Conservation (phyloP, 1,140 invertebrate genomes). For the Leptestheria dahalacensis region DNA sequence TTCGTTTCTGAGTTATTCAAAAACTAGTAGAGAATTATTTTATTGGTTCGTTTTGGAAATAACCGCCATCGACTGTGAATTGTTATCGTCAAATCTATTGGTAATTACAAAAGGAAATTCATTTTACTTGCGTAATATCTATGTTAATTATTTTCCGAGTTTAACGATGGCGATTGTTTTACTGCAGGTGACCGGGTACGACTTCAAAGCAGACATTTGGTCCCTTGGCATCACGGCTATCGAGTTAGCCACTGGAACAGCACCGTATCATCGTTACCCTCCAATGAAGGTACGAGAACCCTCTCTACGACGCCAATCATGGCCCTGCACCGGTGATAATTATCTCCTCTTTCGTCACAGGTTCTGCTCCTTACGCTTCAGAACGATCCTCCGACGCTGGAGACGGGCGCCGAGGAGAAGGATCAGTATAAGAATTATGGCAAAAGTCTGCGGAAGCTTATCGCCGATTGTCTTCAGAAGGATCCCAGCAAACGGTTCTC, state of each 20-base stretch:
- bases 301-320: no score
- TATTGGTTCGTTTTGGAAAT: no score
- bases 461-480: slow-evolving; percentile 85
- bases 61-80: no score
- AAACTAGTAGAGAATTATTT: no score
- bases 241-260: slow-evolving; percentile 95
- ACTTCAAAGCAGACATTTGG: slow-evolving; percentile 99
- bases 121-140: no score
- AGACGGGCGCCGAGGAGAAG: slow-evolving; percentile 87
- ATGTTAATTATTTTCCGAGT: no score
- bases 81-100: no score
- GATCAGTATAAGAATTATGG: slow-evolving; percentile 97
- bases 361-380: slow-evolving; percentile 92
- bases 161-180: neutral
- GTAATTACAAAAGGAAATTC: no score
- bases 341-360: slow-evolving; percentile 19
- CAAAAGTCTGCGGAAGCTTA: slow-evolving; percentile 92
- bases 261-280: slow-evolving; percentile 96
- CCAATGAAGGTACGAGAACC: slow-evolving; percentile 90
- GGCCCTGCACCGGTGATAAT: no score
- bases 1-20: no score
- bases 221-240: slow-evolving; percentile 98
- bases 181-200: slow-evolving; percentile 82
- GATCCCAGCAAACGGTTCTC: slow-evolving; percentile 71
- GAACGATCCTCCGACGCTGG: slow-evolving; percentile 93